Percentiles rank a stretch among this genome's conserved stretches.
phyloP scores from a whole-genome alignment of 2,888 invertebrate species.

The Coenonympha arcania region DNA sequence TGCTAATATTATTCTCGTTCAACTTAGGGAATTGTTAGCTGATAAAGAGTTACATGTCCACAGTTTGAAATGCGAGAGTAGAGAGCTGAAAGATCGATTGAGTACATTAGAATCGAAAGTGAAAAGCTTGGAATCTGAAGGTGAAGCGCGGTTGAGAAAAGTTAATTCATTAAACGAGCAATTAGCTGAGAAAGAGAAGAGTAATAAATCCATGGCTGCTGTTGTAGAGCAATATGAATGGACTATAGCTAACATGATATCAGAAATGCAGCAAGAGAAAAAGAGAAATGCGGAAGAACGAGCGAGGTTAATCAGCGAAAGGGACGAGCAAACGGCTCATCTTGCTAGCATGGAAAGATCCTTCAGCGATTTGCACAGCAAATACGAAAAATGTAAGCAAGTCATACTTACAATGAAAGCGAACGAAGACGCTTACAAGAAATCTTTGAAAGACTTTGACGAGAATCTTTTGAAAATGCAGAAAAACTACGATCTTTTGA shows the following conservation, averaged over 20 bases:
- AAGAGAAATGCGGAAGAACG: constrained; percentile 73
- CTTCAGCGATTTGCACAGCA: constrained; percentile 77
- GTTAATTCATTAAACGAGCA: constrained; percentile 56
- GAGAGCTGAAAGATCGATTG: constrained; percentile 66
- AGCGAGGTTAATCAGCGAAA: constrained; percentile 69
- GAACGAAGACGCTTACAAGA: constrained; percentile 79
- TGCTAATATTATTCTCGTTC: constrained; percentile 53
- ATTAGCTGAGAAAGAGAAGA: constrained; percentile 57
- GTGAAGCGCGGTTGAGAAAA: constrained; percentile 50
- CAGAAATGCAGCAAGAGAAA: constrained; percentile 80
- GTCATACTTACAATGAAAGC: constrained; percentile 70
- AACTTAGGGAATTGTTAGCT: constrained; percentile 69
- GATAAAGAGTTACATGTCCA: constrained; percentile 72
- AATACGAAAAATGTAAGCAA: constrained; percentile 79
- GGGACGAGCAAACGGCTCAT: constrained; percentile 76
- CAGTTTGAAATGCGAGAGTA: constrained; percentile 65
- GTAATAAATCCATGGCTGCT: constrained; percentile 75
- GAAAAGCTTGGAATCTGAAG: constrained; percentile 48
- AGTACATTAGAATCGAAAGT: constrained; percentile 53
- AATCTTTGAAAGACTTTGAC: constrained; percentile 80
- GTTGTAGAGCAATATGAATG: constrained; percentile 86
- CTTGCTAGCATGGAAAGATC: constrained; percentile 77
- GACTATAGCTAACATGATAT: constrained; percentile 82
- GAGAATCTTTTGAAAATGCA: constrained; percentile 82
- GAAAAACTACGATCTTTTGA: constrained; percentile 87